Base-by-base conservation (phyloP, 2,797 vertebrate species). In the Allobates femoralis region DNA sequence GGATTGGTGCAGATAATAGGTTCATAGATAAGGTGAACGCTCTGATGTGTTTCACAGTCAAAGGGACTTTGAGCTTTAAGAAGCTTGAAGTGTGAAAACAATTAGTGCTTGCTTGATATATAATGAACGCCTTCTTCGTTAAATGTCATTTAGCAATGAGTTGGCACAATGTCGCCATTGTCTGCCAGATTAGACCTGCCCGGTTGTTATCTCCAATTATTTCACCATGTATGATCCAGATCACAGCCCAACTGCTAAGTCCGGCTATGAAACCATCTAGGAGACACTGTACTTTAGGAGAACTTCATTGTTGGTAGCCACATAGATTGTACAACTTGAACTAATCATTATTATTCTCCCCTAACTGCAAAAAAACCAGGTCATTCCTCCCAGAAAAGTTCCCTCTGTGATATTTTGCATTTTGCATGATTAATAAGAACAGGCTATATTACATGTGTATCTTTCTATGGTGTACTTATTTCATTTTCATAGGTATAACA, bases 111-210 rank as follows among this genome's bases (percentile, higher is more conserved):
- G 32, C 53, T 56, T 26, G 21, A 34, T 76, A 14, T 76, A 37
- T 78, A 56, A 78, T 78, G 53, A 78, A 58, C 53, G 55, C 30
- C 75, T 77, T 56, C 30, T 37, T 78, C 14, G 19, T 78, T 78
- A 58, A 78, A 78, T 58, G 76, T 34, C 30, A 58, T 58, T 19
- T 77, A 56, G 50, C 53, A 55, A 58, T 78, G 1, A 58, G 75
- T 8, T 16, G 6, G 53, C 19, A 34, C 28, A 32, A 28, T 32
- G 6, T 28, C 32, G 79, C 60, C 34, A 21, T 21, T 69, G 34
- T 69, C 64, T 69, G 34, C 67, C 67, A 12, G 2, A 21, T 21
- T 21, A 69, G 19, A 10, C 14, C 67, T 23, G 32, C 30, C 30
- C 16, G 37, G 67, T 69, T 37, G 19, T 37, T 37, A 21, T 21